Evolutionary conservation across 2,888 invertebrate species (phyloP), one percentile per base, ranked within the genome.

Genomic region (Candidula unifasciata): DNA sequence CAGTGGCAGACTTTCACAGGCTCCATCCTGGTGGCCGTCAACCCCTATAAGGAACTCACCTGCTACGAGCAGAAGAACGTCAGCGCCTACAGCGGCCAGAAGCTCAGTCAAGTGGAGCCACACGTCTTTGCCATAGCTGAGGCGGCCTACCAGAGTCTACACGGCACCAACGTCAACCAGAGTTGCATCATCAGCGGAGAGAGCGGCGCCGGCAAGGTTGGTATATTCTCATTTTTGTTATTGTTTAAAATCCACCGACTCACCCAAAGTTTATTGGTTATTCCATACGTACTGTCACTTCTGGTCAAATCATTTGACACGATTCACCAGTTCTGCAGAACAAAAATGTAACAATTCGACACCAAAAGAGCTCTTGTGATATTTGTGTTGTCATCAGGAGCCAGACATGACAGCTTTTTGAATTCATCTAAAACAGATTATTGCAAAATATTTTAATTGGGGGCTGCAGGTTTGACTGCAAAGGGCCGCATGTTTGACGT

Each of bases 21-120:
- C 73, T 97, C 97, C 90, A 98, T 98, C 91, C 94, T 98, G 88
- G 96, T 98, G 64, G 96, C 97, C 68, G 97, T 98, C 80, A 98
- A 98, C 95, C 98, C 98, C 0, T 98, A 98, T 94, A 96, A 97
- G 94, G 97, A 97, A 95, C 97, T 98, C 91, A 97, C 98, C 92
- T 96, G 98, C 92, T 99, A 98, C 94, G 98, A 98, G n/a, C 88
- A 91, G 91, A 88, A 89, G 66, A 79, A 91, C 84, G 90, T 92
- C 37, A 84, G 86, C 35, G 87, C 88, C 73, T 90, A 89, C 86
- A 89, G 86, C 81, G 90, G 91, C 3, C 89, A 97, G 83, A 95
- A 98, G 91, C 96, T 98, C 80, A 98, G 98, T 93, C 97, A 96
- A 94, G 95, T 92, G 64, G 92, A 83, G 91, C 96, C 96, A 24